A percentile compares a stretch with the other conserved stretches of the same genome.
phyloP scores from a whole-genome alignment of 2,888 invertebrate genomes.

The Allygus modestus region DNA sequence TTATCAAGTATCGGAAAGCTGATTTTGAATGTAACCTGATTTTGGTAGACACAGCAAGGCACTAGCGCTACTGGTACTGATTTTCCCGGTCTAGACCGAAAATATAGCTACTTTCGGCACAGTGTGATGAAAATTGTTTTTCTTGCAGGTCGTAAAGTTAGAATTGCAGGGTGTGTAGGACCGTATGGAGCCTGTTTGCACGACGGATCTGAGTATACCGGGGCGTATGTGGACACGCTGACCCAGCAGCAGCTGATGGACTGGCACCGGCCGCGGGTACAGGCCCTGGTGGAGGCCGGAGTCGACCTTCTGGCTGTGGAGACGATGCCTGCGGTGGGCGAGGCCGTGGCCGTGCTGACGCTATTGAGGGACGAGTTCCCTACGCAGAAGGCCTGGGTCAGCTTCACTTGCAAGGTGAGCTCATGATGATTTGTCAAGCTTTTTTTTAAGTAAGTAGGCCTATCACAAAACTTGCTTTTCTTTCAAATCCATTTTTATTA shows the following conservation, averaged over 20 bases:
- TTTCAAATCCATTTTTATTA: no score
- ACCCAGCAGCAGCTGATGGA: constrained; percentile 82
- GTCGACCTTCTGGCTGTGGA: constrained; percentile 93
- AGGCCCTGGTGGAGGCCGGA: constrained; percentile 87
- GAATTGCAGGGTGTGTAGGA: constrained; percentile 93
- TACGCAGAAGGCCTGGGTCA: constrained; percentile 89
- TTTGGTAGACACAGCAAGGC: no score
- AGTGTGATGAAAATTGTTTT: no score
- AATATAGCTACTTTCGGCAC: no score
- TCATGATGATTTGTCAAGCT: no score
- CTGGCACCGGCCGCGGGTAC: constrained; percentile 92
- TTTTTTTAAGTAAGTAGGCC: no score
- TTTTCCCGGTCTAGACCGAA: no score
- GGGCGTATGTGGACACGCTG: constrained; percentile 85
- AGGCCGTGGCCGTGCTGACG: constrained; percentile 90
- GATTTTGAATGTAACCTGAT: no score
- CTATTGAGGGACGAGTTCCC: constrained; percentile 90
- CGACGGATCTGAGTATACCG: constrained; percentile 96
- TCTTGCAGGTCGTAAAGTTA: constrained; percentile 65
- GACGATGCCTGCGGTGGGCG: constrained; percentile 91
- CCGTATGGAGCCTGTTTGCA: constrained; percentile 94
- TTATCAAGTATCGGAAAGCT: no score
- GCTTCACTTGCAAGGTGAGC: constrained; percentile 90
- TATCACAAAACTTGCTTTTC: no score
- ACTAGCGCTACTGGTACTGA: no score